phyloP scores from a whole-genome alignment of 1,140 invertebrate genomes.

The Drosophila teissieri region DNA sequence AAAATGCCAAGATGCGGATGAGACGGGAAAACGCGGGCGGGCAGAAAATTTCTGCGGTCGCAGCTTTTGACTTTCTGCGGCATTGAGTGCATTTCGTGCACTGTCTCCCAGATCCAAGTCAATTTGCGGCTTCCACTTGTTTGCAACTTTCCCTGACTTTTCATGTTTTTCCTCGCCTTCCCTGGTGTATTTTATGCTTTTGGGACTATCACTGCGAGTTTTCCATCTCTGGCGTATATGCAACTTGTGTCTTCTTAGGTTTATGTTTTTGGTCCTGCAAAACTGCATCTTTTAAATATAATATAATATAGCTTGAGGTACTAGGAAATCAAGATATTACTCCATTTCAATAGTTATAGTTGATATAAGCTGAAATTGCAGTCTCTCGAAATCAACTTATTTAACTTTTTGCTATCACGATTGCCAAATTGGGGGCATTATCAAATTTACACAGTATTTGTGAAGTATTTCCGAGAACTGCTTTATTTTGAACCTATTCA shows the following conservation, averaged over 20 bases:
- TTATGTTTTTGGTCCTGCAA: background rate
- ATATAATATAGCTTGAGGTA: too few relatives aligned
- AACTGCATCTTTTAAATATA: too few relatives aligned
- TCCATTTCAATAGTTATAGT: background rate
- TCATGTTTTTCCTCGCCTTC: conserved; percentile 9
- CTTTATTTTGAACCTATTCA: conserved; percentile 34
- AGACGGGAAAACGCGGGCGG: conserved; percentile 1
- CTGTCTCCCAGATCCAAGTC: conserved; percentile 22
- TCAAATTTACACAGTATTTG: conserved; percentile 8
- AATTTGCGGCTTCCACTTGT: conserved; percentile 34
- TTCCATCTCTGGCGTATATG: conserved; percentile 5
- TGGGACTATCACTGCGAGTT: background rate
- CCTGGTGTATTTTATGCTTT: background rate
- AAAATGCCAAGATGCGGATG: conserved; percentile 21
- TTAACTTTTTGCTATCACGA: conserved; percentile 3
- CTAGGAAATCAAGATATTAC: too few relatives aligned
- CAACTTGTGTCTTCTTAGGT: background rate
- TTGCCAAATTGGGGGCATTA: conserved; percentile 12
- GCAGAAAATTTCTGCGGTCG: conserved; percentile 28
- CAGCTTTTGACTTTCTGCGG: conserved; percentile 35
- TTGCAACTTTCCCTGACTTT: conserved; percentile 42
- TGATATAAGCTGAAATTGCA: background rate
- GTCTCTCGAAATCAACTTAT: background rate
- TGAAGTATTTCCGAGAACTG: conserved; percentile 3
- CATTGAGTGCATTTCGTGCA: conserved; percentile 30